Percentiles rank a stretch among this genome's conserved stretches.
Evolutionary conservation across 2,113 vertebrate genomes (phyloP).

Genomic region (Calyptommatus sinebrachiatus): DNA sequence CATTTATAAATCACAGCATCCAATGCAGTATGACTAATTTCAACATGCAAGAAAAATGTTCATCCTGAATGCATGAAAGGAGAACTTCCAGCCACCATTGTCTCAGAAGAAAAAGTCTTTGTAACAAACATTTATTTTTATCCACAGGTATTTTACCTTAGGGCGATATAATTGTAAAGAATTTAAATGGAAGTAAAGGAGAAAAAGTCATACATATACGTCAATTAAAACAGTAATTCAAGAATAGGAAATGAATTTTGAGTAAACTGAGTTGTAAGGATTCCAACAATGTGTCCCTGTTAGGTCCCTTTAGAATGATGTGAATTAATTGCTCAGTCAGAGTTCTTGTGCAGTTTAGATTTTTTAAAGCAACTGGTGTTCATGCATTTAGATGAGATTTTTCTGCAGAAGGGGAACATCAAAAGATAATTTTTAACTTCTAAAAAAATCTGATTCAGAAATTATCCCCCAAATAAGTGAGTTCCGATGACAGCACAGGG

Average conservation of each 20-base stretch:
- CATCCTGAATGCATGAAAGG: neutral
- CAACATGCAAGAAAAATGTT: slow-evolving; percentile 26
- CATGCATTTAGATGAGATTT: slow-evolving; percentile 35
- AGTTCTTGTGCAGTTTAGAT: slow-evolving; percentile 32
- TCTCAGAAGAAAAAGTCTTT: neutral
- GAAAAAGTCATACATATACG: slow-evolving; percentile 4
- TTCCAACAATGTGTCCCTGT: slow-evolving; percentile 28
- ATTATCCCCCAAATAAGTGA: neutral
- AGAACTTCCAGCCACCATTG: neutral
- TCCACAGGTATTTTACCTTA: neutral
- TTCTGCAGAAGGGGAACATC: slow-evolving; percentile 39
- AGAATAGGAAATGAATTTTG: neutral
- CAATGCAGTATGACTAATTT: neutral
- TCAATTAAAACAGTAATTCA: neutral
- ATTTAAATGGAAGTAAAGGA: slow-evolving; percentile 7
- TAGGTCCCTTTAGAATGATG: slow-evolving; percentile 13
- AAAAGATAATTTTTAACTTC: slow-evolving; percentile 22
- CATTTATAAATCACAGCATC: neutral
- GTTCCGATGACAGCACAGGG: neutral
- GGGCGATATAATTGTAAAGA: slow-evolving; percentile 20
- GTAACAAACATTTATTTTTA: slow-evolving; percentile 23
- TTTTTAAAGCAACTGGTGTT: slow-evolving; percentile 25
- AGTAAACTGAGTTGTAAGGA: slow-evolving; percentile 39
- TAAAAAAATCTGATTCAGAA: neutral
- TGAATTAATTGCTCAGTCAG: slow-evolving; percentile 16